These are phyloP conservation scores for Geotrupes spiniger DNA, from an alignment of 2,888 invertebrate genomes.

Conservation along the genomic window DNA sequence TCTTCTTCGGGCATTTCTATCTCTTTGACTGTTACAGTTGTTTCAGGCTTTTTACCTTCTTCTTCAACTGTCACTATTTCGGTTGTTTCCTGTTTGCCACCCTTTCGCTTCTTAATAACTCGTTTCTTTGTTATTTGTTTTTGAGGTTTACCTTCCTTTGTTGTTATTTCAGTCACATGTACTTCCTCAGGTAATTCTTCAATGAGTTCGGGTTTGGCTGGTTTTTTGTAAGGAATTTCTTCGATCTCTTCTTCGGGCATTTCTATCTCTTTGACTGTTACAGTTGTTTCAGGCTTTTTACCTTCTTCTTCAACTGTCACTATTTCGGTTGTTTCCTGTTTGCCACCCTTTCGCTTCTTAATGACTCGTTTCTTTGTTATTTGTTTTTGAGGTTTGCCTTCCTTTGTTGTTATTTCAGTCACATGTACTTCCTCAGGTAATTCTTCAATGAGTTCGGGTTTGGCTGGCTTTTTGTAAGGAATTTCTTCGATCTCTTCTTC, in stretches of 20 bases:
- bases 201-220: slow-evolving; percentile 12
- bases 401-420: slow-evolving; percentile 25
- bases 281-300: slow-evolving; percentile 26
- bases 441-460: slow-evolving; percentile 11
- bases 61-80: slow-evolving; percentile 34
- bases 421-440: slow-evolving; percentile 27
- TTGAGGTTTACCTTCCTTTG: slow-evolving; percentile 33
- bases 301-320: slow-evolving; percentile 42
- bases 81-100: slow-evolving; percentile 40
- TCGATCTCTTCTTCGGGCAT: slow-evolving; percentile 25
- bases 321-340: slow-evolving; percentile 44
- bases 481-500: slow-evolving; percentile 30
- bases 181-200: slow-evolving; percentile 37
- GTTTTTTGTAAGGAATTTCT: not conserved
- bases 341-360: slow-evolving; percentile 39
- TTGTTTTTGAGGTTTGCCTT: slow-evolving; percentile 33
- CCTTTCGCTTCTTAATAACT: slow-evolving; percentile 40
- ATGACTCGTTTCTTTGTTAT: slow-evolving; percentile 41
- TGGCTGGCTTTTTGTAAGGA: slow-evolving; percentile 14
- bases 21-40: slow-evolving; percentile 36
- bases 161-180: slow-evolving; percentile 30
- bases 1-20: slow-evolving; percentile 28
- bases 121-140: slow-evolving; percentile 40
- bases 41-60: slow-evolving; percentile 37
- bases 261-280: slow-evolving; percentile 25